phyloP scores from a whole-genome alignment of 92 coral and sea anemone genomes.

The Zoanthus solanderi region DNA sequence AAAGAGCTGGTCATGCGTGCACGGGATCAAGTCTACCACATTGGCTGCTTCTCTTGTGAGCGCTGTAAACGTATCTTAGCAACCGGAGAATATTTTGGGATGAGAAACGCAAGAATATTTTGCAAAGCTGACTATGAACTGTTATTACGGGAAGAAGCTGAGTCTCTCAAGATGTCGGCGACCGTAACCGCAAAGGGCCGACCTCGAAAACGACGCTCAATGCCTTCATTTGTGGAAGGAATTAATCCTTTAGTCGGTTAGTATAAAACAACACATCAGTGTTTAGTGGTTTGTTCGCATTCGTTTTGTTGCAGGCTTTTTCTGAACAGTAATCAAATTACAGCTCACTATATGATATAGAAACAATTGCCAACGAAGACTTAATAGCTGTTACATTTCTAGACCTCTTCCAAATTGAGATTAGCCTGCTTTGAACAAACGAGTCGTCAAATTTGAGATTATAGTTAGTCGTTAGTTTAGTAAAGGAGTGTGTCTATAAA shows the following conservation, averaged over 20 bases:
- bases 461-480: too few species aligned
- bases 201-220: constrained; percentile 83
- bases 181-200: constrained; percentile 75
- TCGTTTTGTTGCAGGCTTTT: too few species aligned
- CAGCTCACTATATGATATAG: too few species aligned
- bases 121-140: constrained; percentile 94
- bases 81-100: constrained; percentile 97
- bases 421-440: too few species aligned
- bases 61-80: constrained; percentile 99
- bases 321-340: too few species aligned
- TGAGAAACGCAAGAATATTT: constrained; percentile 87
- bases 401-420: too few species aligned
- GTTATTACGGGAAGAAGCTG: constrained; percentile 79
- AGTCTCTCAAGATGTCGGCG: constrained; percentile 62
- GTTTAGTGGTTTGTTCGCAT: too few species aligned
- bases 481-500: too few species aligned
- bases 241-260: constrained; percentile 74
- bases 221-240: constrained; percentile 70
- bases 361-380: too few species aligned
- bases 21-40: constrained; percentile 97
- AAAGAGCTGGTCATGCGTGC: constrained; percentile 98
- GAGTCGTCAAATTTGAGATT: too few species aligned
- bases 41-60: constrained; percentile 97
- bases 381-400: too few species aligned
- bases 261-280: not conserved